Evolutionary conservation across 2,888 invertebrate genomes (phyloP), one percentile per base, ranked within the genome.

Genomic region (Zaprionus bogoriensis): DNA sequence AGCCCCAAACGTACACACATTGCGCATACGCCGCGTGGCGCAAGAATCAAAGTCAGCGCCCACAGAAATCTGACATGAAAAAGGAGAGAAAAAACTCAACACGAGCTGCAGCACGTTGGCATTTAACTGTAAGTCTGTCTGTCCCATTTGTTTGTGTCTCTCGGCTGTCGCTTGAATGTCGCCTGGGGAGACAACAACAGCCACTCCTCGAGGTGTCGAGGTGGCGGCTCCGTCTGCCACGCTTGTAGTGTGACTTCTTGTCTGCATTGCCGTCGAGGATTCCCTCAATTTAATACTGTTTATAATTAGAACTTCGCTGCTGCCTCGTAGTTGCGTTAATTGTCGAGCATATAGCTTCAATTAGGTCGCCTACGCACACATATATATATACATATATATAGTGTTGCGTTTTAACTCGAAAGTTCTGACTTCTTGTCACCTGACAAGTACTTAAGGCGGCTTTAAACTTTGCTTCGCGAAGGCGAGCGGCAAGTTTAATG

Each of bases 121-220:
- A 80, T 69, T 84, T 80, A 77, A 65, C 74, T 78, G 84, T 78
- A 85, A 78, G 74, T n/a, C n/a, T n/a, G n/a, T n/a, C 63, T 63
- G 72, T 76, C n/a, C n/a, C n/a, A 42, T 4, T 23, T 67, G 66
- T 55, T 73, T 62, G 68, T 65, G 78, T 69, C 67, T 55, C 67
- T 32, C 44, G 48, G 57, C 81, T 81, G 77, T 77, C 85, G 85
- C 70, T 73, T 80, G 67, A 84, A 73, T 52, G 81, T 83, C 77
- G 65, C 77, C 62, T 17, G 41, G 55, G 54, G 80, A 42, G 45
- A n/a, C n/a, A n/a, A n/a, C n/a, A n/a, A n/a, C n/a, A n/a, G n/a
- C n/a, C n/a, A n/a, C n/a, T n/a, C n/a, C n/a, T n/a, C n/a, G n/a
- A n/a, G n/a, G n/a, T n/a, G n/a, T n/a, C n/a, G n/a, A n/a, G n/a